phyloP scores from a whole-genome alignment of 2,113 vertebrate genomes.

The Poecile atricapillus region DNA sequence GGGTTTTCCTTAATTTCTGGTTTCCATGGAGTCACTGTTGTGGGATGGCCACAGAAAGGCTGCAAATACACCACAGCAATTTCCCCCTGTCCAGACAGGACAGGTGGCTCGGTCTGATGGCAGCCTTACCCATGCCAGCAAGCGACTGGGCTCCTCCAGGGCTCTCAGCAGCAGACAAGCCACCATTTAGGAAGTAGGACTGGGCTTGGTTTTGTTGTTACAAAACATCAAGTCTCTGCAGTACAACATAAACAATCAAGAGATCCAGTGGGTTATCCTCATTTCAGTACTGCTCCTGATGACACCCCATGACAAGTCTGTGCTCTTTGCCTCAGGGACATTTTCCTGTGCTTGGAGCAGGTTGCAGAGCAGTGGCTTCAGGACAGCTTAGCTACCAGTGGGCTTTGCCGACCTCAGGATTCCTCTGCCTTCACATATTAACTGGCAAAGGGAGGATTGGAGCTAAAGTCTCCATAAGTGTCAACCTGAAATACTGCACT shows the following conservation, averaged over 20 bases:
- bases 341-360: background rate
- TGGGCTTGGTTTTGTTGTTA: background rate
- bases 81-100: background rate
- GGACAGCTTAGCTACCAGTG: background rate
- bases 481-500: background rate
- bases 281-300: background rate
- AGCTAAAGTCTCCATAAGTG: background rate
- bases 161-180: background rate
- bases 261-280: background rate
- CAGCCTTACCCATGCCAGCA: background rate
- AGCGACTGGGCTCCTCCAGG: background rate
- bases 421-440: background rate
- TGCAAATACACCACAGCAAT: background rate
- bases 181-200: background rate
- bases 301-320: background rate
- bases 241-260: background rate
- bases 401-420: background rate
- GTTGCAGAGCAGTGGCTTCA: background rate
- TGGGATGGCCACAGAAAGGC: background rate
- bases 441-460: background rate
- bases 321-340: background rate
- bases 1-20: background rate
- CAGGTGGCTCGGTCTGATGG: background rate
- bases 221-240: background rate
- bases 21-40: background rate